Evolutionary conservation across 2,113 vertebrate species (phyloP).

Genomic region (Serinus canaria): DNA sequence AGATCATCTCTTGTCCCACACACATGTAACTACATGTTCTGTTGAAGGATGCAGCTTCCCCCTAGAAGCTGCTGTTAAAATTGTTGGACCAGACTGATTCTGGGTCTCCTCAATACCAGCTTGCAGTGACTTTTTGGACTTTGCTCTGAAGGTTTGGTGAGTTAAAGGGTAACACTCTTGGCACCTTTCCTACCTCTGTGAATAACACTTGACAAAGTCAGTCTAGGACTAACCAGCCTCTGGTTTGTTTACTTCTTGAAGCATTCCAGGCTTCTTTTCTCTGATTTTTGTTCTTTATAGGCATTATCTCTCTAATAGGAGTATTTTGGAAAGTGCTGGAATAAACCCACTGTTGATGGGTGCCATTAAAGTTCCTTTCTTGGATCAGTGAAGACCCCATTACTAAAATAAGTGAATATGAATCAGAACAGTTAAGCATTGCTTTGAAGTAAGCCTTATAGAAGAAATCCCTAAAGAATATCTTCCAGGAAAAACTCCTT

Average conservation of each 20-base stretch:
- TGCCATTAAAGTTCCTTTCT: not conserved
- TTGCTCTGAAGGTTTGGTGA: not conserved
- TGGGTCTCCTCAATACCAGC: not conserved
- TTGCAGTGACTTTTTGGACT: not conserved
- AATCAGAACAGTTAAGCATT: not conserved
- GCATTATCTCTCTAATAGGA: not conserved
- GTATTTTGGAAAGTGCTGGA: not conserved
- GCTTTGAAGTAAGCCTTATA: not conserved
- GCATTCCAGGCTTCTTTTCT: not conserved
- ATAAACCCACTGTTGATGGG: not conserved
- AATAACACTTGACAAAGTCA: not conserved
- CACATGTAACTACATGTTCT: fast-evolving
- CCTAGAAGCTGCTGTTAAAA: not conserved
- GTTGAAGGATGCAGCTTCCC: not conserved
- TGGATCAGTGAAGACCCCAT: not conserved
- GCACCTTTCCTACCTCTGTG: not conserved
- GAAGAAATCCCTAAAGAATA: not conserved
- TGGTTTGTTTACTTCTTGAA: not conserved
- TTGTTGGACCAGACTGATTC: not conserved
- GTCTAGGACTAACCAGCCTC: not conserved
- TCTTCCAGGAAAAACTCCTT: not conserved
- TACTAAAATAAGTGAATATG: not conserved
- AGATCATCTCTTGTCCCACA: not conserved
- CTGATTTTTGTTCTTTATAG: not conserved
- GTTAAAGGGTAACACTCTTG: not conserved